Evolutionary conservation across 2,797 vertebrate genomes (phyloP).

Genomic region (Simalia tracyae): DNA sequence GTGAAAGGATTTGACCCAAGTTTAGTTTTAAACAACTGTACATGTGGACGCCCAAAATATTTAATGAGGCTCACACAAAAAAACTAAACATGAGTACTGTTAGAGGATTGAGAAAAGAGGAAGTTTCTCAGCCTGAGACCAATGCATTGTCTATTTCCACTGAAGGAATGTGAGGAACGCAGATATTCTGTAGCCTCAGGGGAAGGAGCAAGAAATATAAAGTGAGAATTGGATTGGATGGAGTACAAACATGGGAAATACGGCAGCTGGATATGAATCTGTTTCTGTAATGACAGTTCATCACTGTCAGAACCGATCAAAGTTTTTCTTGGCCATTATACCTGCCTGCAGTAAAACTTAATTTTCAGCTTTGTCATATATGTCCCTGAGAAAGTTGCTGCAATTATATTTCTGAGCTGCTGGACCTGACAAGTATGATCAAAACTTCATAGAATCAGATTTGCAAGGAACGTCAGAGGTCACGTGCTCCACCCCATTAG

Average conservation of each 20-base stretch:
- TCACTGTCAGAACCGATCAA: not conserved
- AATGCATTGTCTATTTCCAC: not conserved
- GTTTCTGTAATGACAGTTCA: not conserved
- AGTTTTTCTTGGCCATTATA: not conserved
- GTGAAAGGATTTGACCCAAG: not conserved
- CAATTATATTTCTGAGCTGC: not conserved
- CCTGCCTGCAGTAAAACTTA: not conserved
- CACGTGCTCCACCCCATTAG: not conserved
- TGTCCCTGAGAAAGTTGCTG: not conserved
- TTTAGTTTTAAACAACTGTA: not conserved
- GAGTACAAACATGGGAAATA: not conserved
- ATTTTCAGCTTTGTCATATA: not conserved
- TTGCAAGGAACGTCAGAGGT: not conserved
- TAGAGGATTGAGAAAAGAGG: not conserved
- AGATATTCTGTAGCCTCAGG: not conserved
- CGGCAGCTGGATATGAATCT: not conserved
- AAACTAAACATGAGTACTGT: not conserved
- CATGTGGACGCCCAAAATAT: not conserved
- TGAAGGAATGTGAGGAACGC: not conserved
- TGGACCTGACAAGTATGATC: not conserved
- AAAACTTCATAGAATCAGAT: slow-evolving; percentile 37
- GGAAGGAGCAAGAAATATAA: not conserved
- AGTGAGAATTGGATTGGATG: not conserved
- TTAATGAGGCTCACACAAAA: not conserved
- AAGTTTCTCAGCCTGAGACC: not conserved